These are phyloP conservation scores for Heliconius ethilla DNA, from an alignment of 2,888 invertebrate genomes.

Conservation along the genomic window DNA sequence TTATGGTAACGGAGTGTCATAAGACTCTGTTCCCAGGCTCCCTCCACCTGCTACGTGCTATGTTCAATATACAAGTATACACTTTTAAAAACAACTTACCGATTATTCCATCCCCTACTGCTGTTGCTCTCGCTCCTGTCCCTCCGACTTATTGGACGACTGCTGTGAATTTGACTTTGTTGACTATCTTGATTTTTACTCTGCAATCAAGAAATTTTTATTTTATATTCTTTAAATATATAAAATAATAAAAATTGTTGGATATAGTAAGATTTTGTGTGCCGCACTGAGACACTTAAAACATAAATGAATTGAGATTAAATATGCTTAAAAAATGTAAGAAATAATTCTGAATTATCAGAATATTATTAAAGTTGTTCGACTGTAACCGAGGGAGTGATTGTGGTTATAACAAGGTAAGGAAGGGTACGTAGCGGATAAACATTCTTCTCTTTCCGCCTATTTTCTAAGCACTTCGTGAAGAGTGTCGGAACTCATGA, in stretches of 20 bases:
- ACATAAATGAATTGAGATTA: neutral
- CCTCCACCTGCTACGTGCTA: neutral
- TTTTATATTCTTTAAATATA: neutral
- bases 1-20: neutral
- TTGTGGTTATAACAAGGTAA: too few species aligned
- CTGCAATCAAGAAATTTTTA: neutral
- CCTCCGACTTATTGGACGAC: neutral
- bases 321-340: neutral
- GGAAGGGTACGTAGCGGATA: too few species aligned
- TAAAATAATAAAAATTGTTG: too few species aligned
- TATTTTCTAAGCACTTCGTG: too few species aligned
- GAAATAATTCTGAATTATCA: neutral
- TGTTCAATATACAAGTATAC: too few species aligned
- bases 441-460: too few species aligned
- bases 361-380: too few species aligned
- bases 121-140: constrained; percentile 16
- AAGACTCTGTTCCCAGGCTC: neutral
- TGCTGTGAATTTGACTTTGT: neutral
- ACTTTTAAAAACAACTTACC: constrained; percentile 32
- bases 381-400: too few species aligned
- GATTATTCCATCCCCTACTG: constrained; percentile 37
- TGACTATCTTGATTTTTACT: constrained; percentile 20
- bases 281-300: neutral
- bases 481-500: too few species aligned
- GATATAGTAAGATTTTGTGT: neutral